Base-by-base conservation (phyloP, 2,797 vertebrate genomes). In the Trachurus trachurus region DNA sequence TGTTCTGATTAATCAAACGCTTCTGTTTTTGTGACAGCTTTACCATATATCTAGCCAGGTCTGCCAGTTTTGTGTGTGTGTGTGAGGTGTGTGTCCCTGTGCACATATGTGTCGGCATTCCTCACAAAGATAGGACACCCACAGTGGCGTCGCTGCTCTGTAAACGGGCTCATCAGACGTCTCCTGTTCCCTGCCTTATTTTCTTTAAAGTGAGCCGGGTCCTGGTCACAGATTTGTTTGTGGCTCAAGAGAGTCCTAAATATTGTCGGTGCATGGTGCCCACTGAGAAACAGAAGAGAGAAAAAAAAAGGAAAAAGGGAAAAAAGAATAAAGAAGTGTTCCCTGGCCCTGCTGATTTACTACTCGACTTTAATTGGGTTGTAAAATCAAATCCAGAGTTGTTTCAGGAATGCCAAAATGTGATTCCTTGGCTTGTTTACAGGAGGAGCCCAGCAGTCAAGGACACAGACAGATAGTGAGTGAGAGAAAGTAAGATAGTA, bases 321-420 rank as follows among this genome's bases (percentile, higher is more conserved):
- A 72, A 64, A 70, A 65, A 61, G 42, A 80, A 76, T 60, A 70
- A 83, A 81, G 80, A 79, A 61, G 80, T 52, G 79, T 85, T 87
- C 71, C 57, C 71, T 9, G 57, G 84, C 57, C 54, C 62, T 2
- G 34, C 80, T 89, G 93, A 96, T 95, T 96, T 96, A 96, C 90
- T 71, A 75, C 89, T 80, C 50, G 47, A 87, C 87, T 95, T 95
- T 96, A 95, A 96, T 95, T 95, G 94, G 94, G 88, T 92, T 94
- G 93, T 96, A 95, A 95, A 96, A 94, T 93, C 91, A 92, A 93
- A 95, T 92, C 86, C 90, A 87, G 91, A 92, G 94, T 91, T 92
- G 91, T 91, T 94, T 92, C 88, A 92, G 94, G 93, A 96, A 94
- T 92, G 93, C 92, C 89, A 92, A 93, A 93, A 92, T 83, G 92